These are phyloP conservation scores for Drosophila lacteicornis DNA, from an alignment of 1,140 invertebrate species.

Conservation along the genomic window DNA sequence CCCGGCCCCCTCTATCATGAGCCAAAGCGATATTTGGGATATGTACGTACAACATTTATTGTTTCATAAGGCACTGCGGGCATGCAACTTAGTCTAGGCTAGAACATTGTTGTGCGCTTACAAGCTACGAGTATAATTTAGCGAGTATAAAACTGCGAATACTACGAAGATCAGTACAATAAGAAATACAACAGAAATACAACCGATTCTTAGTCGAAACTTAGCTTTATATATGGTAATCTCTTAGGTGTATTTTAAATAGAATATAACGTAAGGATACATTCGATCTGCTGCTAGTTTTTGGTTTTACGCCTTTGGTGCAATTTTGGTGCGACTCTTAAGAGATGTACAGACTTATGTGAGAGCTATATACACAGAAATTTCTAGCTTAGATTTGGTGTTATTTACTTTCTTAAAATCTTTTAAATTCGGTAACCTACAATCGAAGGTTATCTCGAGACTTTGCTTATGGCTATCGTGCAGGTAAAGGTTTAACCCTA, in stretches of 20 bases:
- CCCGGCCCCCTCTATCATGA: slow-evolving; percentile 23
- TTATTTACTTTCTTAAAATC: background rate
- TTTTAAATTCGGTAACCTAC: background rate
- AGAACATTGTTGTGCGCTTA: slow-evolving; percentile 40
- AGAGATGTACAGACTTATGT: slow-evolving; percentile 62
- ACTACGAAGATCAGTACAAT: slow-evolving; percentile 77
- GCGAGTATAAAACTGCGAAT: slow-evolving; percentile 60
- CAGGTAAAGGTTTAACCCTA: slow-evolving; percentile 5
- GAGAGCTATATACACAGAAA: slow-evolving; percentile 47
- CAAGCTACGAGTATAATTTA: slow-evolving; percentile 40
- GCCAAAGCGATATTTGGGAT: slow-evolving; percentile 26
- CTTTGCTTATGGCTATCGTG: background rate
- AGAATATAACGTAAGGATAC: slow-evolving; percentile 17
- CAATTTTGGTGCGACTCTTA: slow-evolving; percentile 23
- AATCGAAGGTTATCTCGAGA: background rate
- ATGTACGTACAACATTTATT: slow-evolving; percentile 73
- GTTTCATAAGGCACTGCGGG: slow-evolving; percentile 68
- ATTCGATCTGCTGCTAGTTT: slow-evolving; percentile 28
- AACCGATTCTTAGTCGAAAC: slow-evolving; percentile 49
- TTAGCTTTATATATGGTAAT: slow-evolving; percentile 10
- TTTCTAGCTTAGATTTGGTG: background rate
- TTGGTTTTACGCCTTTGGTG: slow-evolving; percentile 73
- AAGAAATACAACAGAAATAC: slow-evolving; percentile 60
- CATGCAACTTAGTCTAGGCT: slow-evolving; percentile 47
- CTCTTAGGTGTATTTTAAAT: slow-evolving; percentile 5